Conservation (phyloP, 2,113 vertebrate species). For the Prunella fulvescens region DNA sequence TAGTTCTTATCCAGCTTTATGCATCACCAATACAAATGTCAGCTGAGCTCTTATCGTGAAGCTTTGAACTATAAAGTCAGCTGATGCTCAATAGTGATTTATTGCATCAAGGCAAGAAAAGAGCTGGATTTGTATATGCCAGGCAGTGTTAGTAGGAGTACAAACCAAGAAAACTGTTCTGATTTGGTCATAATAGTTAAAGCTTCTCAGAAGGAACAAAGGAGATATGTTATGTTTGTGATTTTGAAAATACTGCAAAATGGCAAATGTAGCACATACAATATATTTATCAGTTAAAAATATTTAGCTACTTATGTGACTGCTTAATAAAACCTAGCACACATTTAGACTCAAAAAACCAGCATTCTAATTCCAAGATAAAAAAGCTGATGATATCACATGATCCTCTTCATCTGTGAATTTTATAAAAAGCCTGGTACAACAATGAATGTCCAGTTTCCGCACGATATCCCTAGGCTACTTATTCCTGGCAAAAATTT, state of each 20-base stretch:
- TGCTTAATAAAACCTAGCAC: not conserved
- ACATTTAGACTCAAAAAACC: not conserved
- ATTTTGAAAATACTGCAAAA: not conserved
- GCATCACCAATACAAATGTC: not conserved
- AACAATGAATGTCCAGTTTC: not conserved
- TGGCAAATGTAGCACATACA: not conserved
- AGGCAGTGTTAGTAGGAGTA: not conserved
- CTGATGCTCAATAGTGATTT: not conserved
- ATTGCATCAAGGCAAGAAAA: not conserved
- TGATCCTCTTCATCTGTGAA: not conserved
- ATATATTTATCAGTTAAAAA: not conserved
- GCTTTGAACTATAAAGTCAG: not conserved
- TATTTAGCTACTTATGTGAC: not conserved
- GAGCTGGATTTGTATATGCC: not conserved
- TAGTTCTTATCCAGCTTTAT: not conserved
- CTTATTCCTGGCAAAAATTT: not conserved
- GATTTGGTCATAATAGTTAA: not conserved
- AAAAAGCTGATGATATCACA: not conserved
- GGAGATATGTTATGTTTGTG: not conserved
- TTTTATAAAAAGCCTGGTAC: not conserved
- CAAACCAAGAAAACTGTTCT: not conserved
- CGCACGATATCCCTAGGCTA: not conserved
- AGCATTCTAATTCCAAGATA: not conserved
- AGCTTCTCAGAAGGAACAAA: not conserved
- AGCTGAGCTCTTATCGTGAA: not conserved